phyloP scores from a whole-genome alignment of 1,140 invertebrate species.

The Drosophila tristis region DNA sequence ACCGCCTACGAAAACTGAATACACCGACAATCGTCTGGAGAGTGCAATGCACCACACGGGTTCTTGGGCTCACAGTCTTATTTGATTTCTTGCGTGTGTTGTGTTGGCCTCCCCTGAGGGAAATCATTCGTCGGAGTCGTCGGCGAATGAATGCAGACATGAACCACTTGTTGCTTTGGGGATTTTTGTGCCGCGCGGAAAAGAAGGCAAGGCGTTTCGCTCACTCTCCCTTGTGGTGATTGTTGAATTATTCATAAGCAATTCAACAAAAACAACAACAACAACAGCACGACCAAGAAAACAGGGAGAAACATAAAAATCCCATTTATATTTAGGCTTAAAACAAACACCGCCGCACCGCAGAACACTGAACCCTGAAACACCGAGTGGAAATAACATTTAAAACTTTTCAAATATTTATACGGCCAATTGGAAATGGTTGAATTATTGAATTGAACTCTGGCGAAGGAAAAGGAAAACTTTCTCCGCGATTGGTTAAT shows the following conservation, averaged over 20 bases:
- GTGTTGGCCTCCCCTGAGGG: not conserved
- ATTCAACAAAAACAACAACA: slow-evolving; percentile 20
- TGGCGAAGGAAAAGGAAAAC: slow-evolving; percentile 14
- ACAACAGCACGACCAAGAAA: not conserved
- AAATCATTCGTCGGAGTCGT: not conserved
- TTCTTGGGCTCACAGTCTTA: slow-evolving; percentile 20
- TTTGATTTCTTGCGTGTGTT: slow-evolving; percentile 6
- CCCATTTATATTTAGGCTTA: slow-evolving; percentile 53
- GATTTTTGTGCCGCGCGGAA: slow-evolving; percentile 12
- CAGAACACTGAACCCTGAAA: not conserved
- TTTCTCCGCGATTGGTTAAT: slow-evolving; percentile 50
- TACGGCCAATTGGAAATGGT: slow-evolving; percentile 49
- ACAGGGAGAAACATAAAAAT: slow-evolving; percentile 51
- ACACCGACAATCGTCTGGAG: not conserved
- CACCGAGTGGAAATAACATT: slow-evolving; percentile 32
- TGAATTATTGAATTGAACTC: slow-evolving; percentile 48
- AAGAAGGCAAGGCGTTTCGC: slow-evolving; percentile 18
- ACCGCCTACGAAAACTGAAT: slow-evolving; percentile 2
- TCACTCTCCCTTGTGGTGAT: not conserved
- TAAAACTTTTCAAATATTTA: slow-evolving; percentile 54
- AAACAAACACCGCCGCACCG: slow-evolving; percentile 23
- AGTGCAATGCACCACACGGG: slow-evolving; percentile 38
- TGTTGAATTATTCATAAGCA: slow-evolving; percentile 50
- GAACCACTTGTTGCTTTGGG: slow-evolving; percentile 45
- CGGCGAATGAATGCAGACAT: not conserved